Base-by-base conservation (phyloP, 2,113 vertebrate genomes). In the Mugil cephalus region DNA sequence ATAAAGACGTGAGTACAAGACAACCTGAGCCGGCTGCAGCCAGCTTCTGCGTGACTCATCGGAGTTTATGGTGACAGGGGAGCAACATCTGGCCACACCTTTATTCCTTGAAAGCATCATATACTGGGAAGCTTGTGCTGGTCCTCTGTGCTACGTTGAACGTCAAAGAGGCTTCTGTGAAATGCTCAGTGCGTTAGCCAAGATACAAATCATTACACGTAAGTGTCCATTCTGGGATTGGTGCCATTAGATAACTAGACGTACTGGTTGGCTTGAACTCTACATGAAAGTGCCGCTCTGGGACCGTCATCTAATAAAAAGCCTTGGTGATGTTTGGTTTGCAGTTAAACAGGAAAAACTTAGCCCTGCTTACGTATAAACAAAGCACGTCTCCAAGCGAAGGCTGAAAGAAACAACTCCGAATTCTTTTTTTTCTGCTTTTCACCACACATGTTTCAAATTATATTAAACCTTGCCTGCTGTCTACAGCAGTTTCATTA, bases 251-350 rank as follows among this genome's bases (percentile, higher is more conserved):
- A 30, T 30, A 30, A 30, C 24, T 30, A 30, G 24, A 30, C 5
- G 24, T 3, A 30, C 24, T 30, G 24, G 5, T 30, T 30, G 24
- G 24, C 24, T 30, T 30, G 5, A 30, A 30, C 2, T 30, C 3
- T 30, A 30, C 24, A 30, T 30, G 5, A 30, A 30, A 30, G 24
- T 30, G 43, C 45, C 0, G 15, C 2, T 50, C 4, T 18, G 40
- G 13, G 21, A 39, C 21, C 14, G 59, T 39, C 36, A 40, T 5
- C 36, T 36, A 54, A 24, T 36, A 1, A 7, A 30, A 58, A 50
- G 65, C 55, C 38, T 21, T 10, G 10, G 13, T 15, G 43, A 77
- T 1, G 38, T 39, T 46, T 39, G 68, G 72, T 69, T 84, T 80
- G 42, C 60, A 51, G 58, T 63, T 60, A 63, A 62, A 71, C 36